Base-by-base conservation (phyloP, 2,113 vertebrate genomes). In the Nothobranchius furzeri region DNA sequence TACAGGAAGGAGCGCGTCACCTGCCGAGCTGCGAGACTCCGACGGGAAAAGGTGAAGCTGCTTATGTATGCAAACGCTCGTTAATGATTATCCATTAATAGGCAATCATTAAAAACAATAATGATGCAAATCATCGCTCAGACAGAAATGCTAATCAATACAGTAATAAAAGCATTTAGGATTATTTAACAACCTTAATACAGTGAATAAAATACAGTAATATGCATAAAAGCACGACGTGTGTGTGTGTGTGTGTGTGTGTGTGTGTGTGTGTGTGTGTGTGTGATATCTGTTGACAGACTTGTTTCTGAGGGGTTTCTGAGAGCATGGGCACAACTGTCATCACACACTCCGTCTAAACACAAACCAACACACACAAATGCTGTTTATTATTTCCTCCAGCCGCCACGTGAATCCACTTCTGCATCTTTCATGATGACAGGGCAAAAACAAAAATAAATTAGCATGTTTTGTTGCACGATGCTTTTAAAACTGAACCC, bases 1-100 rank as follows among this genome's bases (percentile, higher is more conserved):
- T 61, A 76, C 64, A 70, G 58, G 62, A 48, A 86, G 76, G 82
- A 82, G 75, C 51, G 60, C 67, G 76, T 81, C 70, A 79, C 82
- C 75, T 81, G 79, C 75, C 52, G 83, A 63, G 75, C 64, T 64
- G 6, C 43, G 65, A 76, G 51, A 69, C 61, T 43, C 45, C 3
- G 15, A 37, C 36, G 60, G 68, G 53, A 48, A 5, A 36, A 55
- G 55, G 13, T 37, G 17, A 40, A 20, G 48, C 9, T 46, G 51
- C 54, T 42, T 51, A 37, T 1, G 3, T 13, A 47, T 50, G 30
- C 35, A 71, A 60, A 7, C 1, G 30, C 17, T 50, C 61, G 6
- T 43, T 17, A 51, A 70, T 40, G 4, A 76, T 60, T 58, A 58
- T 12, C 37, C 37, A 43, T 42, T 58, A 58, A 37, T 20, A 58